A percentile compares a stretch with the other conserved stretches of the same genome.
These are phyloP conservation scores for Xiphophorus hellerii DNA, from an alignment of 2,113 vertebrate genomes.

Conservation along the genomic window DNA sequence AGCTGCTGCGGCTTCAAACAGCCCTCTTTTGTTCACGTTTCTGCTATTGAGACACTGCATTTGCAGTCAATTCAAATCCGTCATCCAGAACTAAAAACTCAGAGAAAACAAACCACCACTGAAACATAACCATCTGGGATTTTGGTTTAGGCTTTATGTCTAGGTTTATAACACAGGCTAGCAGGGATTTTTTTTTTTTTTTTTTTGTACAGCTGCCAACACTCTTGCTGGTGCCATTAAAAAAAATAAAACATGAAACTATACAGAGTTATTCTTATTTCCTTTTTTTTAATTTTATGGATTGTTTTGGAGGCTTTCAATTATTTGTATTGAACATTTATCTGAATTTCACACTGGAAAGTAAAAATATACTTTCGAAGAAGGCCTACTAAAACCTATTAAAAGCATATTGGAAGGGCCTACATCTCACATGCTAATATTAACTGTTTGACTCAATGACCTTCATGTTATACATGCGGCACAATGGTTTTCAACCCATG, in stretches of 20 bases:
- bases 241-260: constrained; percentile 17
- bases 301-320: background rate
- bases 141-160: constrained; percentile 6
- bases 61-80: constrained; percentile 4
- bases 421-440: constrained; percentile 65
- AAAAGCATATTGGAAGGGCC: background rate
- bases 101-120: background rate
- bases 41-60: constrained; percentile 1
- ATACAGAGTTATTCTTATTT: constrained; percentile 4
- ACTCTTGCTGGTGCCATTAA: constrained; percentile 22
- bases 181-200: background rate
- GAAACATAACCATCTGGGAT: background rate
- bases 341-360: background rate
- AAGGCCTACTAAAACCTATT: background rate
- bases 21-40: constrained; percentile 6
- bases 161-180: background rate
- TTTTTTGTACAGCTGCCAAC: constrained; percentile 8
- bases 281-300: background rate
- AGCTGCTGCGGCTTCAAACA: background rate
- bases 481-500: constrained; percentile 53
- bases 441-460: constrained; percentile 68
- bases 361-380: background rate
- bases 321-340: background rate
- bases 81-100: background rate
- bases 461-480: constrained; percentile 69